Evolutionary conservation across 2,113 vertebrate genomes (phyloP).

Genomic region (Gila orcuttii): DNA sequence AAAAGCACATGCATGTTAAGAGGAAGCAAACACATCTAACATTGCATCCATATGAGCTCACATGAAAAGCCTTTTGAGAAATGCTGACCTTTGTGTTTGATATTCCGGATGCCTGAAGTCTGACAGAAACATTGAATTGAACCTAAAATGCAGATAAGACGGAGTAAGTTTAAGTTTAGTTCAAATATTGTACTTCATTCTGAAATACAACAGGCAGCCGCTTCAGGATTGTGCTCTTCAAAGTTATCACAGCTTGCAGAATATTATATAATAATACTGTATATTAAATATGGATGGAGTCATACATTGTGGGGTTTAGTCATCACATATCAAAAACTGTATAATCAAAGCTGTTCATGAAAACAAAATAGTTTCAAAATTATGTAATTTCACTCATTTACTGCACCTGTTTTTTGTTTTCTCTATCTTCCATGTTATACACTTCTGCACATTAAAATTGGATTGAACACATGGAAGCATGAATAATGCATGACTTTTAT

Average conservation of each 20-base stretch:
- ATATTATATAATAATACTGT: neutral
- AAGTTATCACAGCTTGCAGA: neutral
- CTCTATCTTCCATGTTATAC: neutral
- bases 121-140: constrained; percentile 29
- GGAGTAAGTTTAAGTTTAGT: neutral
- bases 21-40: neutral
- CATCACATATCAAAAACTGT: neutral
- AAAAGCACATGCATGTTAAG: neutral
- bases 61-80: neutral
- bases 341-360: neutral
- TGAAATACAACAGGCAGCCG: neutral
- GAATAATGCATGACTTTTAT: neutral
- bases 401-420: neutral
- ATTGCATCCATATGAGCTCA: neutral
- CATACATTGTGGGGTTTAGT: neutral
- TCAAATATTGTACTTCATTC: neutral
- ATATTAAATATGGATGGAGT: neutral
- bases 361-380: neutral
- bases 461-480: neutral
- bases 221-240: neutral
- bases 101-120: constrained; percentile 13
- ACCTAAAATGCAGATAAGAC: constrained; percentile 10
- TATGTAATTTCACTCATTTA: neutral
- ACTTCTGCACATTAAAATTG: neutral
- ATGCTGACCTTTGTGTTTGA: constrained; percentile 17